Evolutionary conservation across 1,140 invertebrate species (phyloP).

Genomic region (Pseudomyrmex pallidus): DNA sequence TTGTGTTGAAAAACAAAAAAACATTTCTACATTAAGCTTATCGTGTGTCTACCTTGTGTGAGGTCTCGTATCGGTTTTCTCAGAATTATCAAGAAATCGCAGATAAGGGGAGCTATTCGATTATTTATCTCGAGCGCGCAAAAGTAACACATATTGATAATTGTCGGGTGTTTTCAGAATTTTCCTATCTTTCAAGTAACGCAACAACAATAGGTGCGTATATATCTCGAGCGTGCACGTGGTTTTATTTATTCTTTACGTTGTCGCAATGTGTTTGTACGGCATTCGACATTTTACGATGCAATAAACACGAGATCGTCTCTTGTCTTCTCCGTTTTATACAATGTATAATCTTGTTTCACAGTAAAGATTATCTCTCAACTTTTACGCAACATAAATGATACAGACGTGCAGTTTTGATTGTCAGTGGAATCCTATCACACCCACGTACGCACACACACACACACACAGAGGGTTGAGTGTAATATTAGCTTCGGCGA

Average conservation of each 20-base stretch:
- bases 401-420: neutral
- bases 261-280: neutral
- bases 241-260: neutral
- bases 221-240: slow-evolving; percentile 6
- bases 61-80: neutral
- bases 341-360: neutral
- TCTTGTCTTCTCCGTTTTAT: neutral
- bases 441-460: neutral
- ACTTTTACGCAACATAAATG: neutral
- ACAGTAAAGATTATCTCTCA: neutral
- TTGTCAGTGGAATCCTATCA: neutral
- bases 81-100: neutral
- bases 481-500: neutral
- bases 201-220: neutral
- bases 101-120: neutral
- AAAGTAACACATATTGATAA: neutral
- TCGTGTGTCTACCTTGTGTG: no score
- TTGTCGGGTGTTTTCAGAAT: neutral
- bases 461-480: neutral
- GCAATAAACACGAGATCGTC: neutral
- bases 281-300: neutral
- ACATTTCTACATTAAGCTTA: no score
- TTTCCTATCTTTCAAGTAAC: slow-evolving; percentile 2
- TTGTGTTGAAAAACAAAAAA: neutral
- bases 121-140: neutral